phyloP scores from a whole-genome alignment of 2,797 vertebrate species.

The Gymnocypris eckloni region DNA sequence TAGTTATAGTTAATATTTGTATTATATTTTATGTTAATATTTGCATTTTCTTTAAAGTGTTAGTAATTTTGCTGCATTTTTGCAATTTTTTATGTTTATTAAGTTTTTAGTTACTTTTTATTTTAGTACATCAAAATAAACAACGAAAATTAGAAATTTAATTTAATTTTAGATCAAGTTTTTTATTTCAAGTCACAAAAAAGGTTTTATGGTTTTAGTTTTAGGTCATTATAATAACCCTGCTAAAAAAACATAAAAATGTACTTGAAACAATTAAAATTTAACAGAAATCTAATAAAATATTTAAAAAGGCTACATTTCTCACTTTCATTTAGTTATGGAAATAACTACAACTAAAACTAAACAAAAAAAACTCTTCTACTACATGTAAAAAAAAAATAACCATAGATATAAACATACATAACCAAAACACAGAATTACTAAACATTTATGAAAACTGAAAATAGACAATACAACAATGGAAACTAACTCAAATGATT shows the following conservation, averaged over 20 bases:
- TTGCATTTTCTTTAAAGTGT: not conserved
- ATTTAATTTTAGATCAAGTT: too few species aligned
- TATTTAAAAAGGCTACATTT: not conserved
- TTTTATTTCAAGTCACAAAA: too few species aligned
- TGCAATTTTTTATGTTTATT: too few species aligned
- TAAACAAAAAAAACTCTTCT: not conserved
- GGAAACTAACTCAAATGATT: not conserved
- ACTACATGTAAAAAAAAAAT: not conserved
- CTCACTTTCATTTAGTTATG: not conserved
- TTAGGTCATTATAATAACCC: not conserved
- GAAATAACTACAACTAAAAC: not conserved
- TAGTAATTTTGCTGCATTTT: too few species aligned
- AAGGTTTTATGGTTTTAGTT: not conserved
- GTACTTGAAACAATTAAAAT: too few species aligned
- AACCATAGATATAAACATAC: too few species aligned
- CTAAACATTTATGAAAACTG: not conserved
- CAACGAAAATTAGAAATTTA: not conserved
- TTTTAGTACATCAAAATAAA: too few species aligned
- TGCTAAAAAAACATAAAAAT: not conserved
- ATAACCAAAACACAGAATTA: not conserved
- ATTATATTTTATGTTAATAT: not conserved
- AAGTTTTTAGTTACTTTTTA: too few species aligned
- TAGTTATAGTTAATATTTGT: not conserved
- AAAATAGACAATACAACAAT: not conserved
- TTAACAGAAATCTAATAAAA: not conserved